Evolutionary conservation across 2,113 vertebrate genomes (phyloP), one percentile per base, ranked within the genome.

Genomic region (Silurus meridionalis): DNA sequence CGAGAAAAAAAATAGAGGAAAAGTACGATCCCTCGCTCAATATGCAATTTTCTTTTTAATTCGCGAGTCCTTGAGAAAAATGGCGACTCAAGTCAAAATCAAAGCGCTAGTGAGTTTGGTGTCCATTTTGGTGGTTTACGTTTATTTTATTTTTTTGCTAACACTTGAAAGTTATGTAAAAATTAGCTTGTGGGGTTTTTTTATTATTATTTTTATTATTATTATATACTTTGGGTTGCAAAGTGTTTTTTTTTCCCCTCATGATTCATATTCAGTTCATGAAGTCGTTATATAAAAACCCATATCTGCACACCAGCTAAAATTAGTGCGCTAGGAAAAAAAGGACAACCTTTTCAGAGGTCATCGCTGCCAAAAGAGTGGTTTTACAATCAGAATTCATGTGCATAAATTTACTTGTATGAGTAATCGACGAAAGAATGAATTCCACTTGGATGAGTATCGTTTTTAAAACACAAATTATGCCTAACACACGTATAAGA

Each of bases 341-440:
- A 81, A 81, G 61, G 46, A 87, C 23, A 25, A 80, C 74, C 81
- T 78, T 71, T 55, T 21, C 61, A 5, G 28, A 80, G 78, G 53
- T 60, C 78, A 84, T n/a, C 48, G 21, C 13, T 52, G 80, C 52
- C 37, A 63, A 63, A 63, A 17, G 17, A 13, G 8, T 57, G 6
- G 53, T 53, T 77, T 52, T 55, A 75, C 53, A 80, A 61, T 11
- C 55, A 61, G 19, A n/a, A 64, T 23, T 48, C 60, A n/a, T 64
- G 58, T 2, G 28, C 78, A 11, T 58, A 57, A 8, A 60, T 80
- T 46, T 46, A 11, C 19, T 61, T 2, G 0, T 8, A 58, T 7
- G 4, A 57, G 14, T 46, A 80, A 80, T 61, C 57, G 37, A 8
- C 17, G 23, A 55, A 5, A 37, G n/a, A 25, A 4, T 55, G 8